phyloP scores from a whole-genome alignment of 2,797 vertebrate species.

The Silurus aristotelis region DNA sequence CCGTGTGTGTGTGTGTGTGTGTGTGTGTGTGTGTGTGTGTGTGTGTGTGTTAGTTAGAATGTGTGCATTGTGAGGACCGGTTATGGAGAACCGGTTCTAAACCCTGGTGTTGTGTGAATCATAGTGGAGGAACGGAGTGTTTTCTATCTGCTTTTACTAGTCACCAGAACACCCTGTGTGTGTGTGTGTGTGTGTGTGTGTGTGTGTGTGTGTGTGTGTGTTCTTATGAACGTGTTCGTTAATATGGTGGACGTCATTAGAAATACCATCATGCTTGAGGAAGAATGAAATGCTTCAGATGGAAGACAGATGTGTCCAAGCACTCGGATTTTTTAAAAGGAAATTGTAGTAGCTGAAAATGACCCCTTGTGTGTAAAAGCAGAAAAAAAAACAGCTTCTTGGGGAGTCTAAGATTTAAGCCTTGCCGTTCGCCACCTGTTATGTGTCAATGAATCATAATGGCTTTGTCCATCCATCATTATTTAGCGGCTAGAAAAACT shows the following conservation, averaged over 20 bases:
- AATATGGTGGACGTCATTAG: constrained; percentile 18
- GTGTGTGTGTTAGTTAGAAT: no score
- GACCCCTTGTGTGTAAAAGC: constrained; percentile 18
- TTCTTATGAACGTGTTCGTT: constrained; percentile 13
- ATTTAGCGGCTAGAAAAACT: constrained; percentile 35
- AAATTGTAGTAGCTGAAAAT: constrained; percentile 32
- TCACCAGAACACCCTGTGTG: no score
- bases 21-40: no score
- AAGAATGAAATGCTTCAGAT: constrained; percentile 44
- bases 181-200: no score
- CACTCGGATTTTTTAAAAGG: constrained; percentile 14
- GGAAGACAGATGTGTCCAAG: constrained; percentile 35
- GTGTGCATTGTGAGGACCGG: no score
- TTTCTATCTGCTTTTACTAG: no score
- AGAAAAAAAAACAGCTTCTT: constrained; percentile 25
- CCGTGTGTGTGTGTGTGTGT: no score
- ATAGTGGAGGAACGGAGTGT: no score
- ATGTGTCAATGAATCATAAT: constrained; percentile 43
- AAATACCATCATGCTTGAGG: constrained; percentile 22
- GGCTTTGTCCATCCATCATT: constrained; percentile 37
- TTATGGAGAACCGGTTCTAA: no score
- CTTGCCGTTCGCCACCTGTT: constrained; percentile 36
- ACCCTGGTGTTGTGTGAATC: no score
- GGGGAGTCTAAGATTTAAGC: constrained; percentile 35
- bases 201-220: not conserved